Evolutionary conservation across 2,797 vertebrate genomes (phyloP).

Genomic region (Halcyon leucocephala): DNA sequence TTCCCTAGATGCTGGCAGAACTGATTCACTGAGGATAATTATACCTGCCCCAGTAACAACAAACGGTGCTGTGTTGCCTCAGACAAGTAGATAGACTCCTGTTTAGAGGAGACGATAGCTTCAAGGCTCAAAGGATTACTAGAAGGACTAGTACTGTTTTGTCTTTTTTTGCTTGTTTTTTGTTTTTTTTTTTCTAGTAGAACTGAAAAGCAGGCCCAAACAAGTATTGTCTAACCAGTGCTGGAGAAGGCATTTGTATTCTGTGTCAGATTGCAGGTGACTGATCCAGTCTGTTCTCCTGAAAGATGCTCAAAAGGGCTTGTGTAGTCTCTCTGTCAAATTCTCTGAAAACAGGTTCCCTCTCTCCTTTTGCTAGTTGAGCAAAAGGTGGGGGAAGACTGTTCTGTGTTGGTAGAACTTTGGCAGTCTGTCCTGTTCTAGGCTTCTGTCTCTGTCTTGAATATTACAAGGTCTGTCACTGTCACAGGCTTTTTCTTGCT

Average conservation of each 20-base stretch:
- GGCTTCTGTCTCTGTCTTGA: neutral
- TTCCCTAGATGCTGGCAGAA: neutral
- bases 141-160: neutral
- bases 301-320: neutral
- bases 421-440: neutral
- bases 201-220: neutral
- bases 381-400: neutral
- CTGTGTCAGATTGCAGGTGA: neutral
- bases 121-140: neutral
- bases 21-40: neutral
- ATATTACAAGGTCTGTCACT: neutral
- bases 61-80: neutral
- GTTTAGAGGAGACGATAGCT: neutral
- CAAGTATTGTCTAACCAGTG: neutral
- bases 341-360: neutral
- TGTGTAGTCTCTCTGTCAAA: neutral
- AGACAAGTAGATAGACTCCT: neutral
- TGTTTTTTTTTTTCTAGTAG: neutral
- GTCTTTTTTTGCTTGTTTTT: too few relatives aligned
- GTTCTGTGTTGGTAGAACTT: neutral
- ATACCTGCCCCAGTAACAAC: neutral
- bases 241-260: neutral
- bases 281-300: neutral
- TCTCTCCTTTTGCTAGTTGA: neutral
- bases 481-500: neutral